Conservation (phyloP, 2,888 invertebrate species). For the Macaria liturata region DNA sequence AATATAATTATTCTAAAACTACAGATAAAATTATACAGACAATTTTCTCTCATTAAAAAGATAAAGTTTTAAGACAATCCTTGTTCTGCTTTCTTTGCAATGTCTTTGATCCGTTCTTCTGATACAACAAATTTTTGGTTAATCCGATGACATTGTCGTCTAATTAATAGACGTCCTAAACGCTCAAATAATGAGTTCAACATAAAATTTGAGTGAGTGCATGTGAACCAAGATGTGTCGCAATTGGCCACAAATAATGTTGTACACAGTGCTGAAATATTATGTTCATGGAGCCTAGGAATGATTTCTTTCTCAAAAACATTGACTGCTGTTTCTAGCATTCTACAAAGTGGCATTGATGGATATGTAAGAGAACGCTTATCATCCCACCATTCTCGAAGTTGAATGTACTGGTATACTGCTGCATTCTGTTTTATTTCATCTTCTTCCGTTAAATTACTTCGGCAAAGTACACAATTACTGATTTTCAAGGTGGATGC, state of each 20-base stretch:
- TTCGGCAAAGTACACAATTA: too few species aligned
- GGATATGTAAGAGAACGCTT: too few species aligned
- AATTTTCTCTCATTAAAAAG: not conserved
- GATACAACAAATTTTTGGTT: not conserved
- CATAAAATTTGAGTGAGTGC: slow-evolving; percentile 1
- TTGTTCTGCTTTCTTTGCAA: not conserved
- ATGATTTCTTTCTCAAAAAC: too few species aligned
- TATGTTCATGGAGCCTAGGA: not conserved
- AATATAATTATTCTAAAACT: not conserved
- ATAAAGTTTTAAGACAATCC: not conserved
- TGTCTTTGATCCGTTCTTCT: not conserved
- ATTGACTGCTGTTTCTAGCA: too few species aligned
- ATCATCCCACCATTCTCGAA: too few species aligned
- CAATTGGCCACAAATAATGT: not conserved
- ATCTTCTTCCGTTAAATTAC: too few species aligned
- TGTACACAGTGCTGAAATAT: slow-evolving; percentile 1
- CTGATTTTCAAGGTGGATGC: too few species aligned
- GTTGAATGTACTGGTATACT: too few species aligned
- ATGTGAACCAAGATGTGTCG: not conserved
- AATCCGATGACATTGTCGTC: slow-evolving; percentile 1
- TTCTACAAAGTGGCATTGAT: too few species aligned
- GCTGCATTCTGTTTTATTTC: too few species aligned
- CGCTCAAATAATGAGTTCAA: not conserved
- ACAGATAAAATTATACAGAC: not conserved
- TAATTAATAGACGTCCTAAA: slow-evolving; percentile 1